Conservation (phyloP, 1,140 invertebrate genomes). For the Globodera rostochiensis region DNA sequence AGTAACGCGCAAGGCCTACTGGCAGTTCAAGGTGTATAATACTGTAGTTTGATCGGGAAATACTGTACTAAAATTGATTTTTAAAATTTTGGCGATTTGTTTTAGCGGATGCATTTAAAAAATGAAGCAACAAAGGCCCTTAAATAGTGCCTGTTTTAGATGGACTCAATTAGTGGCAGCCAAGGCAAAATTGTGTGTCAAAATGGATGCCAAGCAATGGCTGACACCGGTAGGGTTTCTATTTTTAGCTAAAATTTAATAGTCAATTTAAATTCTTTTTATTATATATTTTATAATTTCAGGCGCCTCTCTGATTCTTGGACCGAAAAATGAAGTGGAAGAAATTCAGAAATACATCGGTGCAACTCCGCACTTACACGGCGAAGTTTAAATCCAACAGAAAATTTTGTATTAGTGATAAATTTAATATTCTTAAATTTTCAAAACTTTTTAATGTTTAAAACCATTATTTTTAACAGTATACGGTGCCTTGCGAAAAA, state of each 20-base stretch:
- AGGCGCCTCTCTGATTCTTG: conserved; percentile 87
- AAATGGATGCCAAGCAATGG: conserved; percentile 74
- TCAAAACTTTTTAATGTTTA: too few species aligned
- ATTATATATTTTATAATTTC: neutral
- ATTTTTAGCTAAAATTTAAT: too few species aligned
- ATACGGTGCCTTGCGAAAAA: conserved; percentile 68
- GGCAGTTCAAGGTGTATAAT: conserved; percentile 87
- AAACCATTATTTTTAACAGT: conserved; percentile 54
- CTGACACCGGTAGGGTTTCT: conserved; percentile 79
- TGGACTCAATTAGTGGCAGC: conserved; percentile 8
- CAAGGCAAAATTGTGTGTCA: conserved; percentile 50
- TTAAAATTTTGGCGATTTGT: neutral
- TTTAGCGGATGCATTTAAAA: too few species aligned
- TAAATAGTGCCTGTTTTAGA: neutral
- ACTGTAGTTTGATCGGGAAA: neutral
- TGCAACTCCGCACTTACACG: conserved; percentile 69
- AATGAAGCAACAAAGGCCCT: too few species aligned
- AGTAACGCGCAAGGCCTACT: conserved; percentile 85
- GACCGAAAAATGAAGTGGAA: conserved; percentile 81
- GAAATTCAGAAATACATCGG: conserved; percentile 76
- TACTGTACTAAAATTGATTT: neutral
- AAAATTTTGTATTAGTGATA: neutral
- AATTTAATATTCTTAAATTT: neutral
- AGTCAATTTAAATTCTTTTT: neutral
- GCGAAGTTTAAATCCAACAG: conserved; percentile 37